phyloP scores from a whole-genome alignment of 2,113 vertebrate species.

The Gymnarchus niloticus region DNA sequence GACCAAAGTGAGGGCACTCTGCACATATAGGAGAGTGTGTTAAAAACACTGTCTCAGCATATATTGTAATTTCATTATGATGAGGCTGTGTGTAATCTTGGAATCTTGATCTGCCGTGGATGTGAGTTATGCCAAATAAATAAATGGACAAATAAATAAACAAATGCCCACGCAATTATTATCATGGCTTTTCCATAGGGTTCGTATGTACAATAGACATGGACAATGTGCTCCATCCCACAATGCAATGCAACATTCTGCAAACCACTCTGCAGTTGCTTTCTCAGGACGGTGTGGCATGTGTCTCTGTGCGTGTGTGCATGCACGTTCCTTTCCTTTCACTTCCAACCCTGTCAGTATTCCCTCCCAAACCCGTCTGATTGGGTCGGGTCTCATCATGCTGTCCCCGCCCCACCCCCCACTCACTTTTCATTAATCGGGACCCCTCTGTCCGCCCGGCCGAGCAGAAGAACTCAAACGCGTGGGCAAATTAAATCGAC shows the following conservation, averaged over 20 bases:
- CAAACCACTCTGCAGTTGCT: neutral
- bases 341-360: constrained; percentile 73
- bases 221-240: neutral
- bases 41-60: constrained; percentile 70
- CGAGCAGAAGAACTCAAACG: constrained; percentile 99
- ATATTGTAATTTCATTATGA: constrained; percentile 76
- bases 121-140: neutral
- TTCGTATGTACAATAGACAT: neutral
- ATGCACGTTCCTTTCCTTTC: constrained; percentile 43
- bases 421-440: constrained; percentile 93
- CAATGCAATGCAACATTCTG: neutral
- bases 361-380: constrained; percentile 83
- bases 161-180: neutral
- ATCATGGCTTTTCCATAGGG: constrained; percentile 28
- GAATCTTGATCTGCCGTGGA: constrained; percentile 48
- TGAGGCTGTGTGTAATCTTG: constrained; percentile 63
- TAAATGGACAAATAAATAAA: neutral
- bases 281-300: neutral
- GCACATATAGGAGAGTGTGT: constrained; percentile 44
- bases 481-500: constrained; percentile 99
- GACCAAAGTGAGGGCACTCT: constrained; percentile 45
- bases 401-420: constrained; percentile 67
- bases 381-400: constrained; percentile 82
- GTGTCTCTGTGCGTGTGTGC: constrained; percentile 39
- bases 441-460: constrained; percentile 87